Evolutionary conservation across 2,797 vertebrate species (phyloP).

Genomic region (Eulemur coronatus): DNA sequence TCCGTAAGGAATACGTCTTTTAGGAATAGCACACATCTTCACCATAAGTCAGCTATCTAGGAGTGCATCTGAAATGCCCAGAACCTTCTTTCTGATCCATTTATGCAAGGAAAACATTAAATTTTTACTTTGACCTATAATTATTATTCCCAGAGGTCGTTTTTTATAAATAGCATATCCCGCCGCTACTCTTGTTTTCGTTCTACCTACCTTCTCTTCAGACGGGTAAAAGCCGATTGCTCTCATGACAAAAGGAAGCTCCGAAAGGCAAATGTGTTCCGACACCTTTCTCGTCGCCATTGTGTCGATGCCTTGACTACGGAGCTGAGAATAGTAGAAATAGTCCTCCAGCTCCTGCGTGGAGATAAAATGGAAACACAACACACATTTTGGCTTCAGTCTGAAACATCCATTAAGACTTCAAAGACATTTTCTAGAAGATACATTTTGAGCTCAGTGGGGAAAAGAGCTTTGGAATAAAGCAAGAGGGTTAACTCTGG

Average conservation of each 20-base stretch:
- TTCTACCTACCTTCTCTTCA: constrained; percentile 89
- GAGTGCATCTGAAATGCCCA: neutral
- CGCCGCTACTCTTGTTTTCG: accelerated
- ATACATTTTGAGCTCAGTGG: constrained; percentile 20
- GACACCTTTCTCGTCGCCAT: constrained; percentile 89
- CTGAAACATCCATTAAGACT: neutral
- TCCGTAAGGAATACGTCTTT: accelerated
- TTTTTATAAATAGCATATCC: neutral
- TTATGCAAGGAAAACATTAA: neutral
- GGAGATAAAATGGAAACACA: neutral
- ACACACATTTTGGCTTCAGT: neutral
- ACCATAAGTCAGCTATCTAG: neutral
- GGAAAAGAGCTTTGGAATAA: neutral
- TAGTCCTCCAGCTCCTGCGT: constrained; percentile 94
- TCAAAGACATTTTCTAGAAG: constrained; percentile 48
- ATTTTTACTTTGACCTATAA: neutral
- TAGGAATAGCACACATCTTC: neutral
- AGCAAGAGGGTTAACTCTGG: constrained; percentile 1
- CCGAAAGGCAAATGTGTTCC: constrained; percentile 88
- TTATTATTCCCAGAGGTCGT: neutral
- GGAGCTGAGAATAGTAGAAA: constrained; percentile 94
- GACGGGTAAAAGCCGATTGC: constrained; percentile 94
- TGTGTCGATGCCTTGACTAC: constrained; percentile 86
- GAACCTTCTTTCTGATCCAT: neutral
- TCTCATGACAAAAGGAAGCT: constrained; percentile 93